Conservation (phyloP, 1,140 invertebrate genomes). For the Nasonia vitripennis region DNA sequence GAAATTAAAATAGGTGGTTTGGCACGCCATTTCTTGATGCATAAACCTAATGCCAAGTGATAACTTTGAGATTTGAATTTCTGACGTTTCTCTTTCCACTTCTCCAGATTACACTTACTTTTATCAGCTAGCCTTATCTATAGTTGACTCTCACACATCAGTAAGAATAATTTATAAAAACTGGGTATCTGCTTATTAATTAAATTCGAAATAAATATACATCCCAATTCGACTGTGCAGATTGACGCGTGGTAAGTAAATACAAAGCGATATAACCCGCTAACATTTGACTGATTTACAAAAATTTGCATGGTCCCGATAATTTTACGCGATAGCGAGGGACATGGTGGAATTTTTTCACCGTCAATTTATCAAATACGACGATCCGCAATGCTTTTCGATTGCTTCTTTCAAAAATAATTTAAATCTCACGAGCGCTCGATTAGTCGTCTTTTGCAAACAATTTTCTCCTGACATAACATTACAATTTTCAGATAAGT, state of each 20-base stretch:
- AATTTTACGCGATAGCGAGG: background rate
- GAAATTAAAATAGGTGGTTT: too few relatives aligned
- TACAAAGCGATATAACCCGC: background rate
- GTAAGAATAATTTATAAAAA: conserved; percentile 23
- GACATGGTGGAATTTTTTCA: background rate
- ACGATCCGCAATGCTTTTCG: too few relatives aligned
- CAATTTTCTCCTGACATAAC: too few relatives aligned
- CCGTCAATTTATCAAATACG: too few relatives aligned
- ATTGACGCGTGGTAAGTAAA: background rate
- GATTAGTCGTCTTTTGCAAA: too few relatives aligned
- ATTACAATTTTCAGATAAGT: too few relatives aligned
- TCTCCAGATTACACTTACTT: conserved; percentile 21
- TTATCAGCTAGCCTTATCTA: conserved; percentile 28
- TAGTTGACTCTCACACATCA: background rate
- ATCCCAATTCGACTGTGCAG: background rate
- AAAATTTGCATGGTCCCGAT: background rate
- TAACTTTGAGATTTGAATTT: background rate
- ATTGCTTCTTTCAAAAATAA: too few relatives aligned
- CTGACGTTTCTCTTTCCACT: background rate
- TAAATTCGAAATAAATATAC: background rate
- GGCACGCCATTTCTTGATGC: too few relatives aligned
- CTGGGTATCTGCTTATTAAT: background rate
- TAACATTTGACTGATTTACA: background rate
- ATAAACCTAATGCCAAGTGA: too few relatives aligned
- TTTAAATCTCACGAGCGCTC: too few relatives aligned